Percentiles rank a stretch among this genome's conserved stretches.
phyloP scores from a whole-genome alignment of 2,113 vertebrate species.

The Dicentrarchus labrax region DNA sequence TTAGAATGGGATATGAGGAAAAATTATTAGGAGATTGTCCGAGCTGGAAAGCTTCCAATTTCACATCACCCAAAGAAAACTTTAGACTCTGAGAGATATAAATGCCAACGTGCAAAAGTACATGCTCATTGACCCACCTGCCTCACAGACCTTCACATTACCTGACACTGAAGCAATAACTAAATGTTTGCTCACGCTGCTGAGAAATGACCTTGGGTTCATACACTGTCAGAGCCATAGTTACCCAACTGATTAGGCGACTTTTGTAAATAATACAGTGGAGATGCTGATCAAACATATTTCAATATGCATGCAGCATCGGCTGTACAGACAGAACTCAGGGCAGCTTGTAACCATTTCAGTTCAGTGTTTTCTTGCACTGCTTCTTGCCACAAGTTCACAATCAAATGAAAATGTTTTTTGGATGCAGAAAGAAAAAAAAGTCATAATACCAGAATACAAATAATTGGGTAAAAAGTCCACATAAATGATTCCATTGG shows the following conservation, averaged over 20 bases:
- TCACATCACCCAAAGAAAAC: conserved; percentile 63
- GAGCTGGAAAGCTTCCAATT: conserved; percentile 41
- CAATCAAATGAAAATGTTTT: neutral
- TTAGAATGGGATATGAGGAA: neutral
- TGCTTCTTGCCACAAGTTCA: neutral
- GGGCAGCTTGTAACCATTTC: neutral
- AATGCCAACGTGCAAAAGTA: conserved; percentile 65
- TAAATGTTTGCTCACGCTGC: conserved; percentile 84
- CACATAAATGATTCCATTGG: conserved; percentile 1
- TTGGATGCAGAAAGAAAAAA: neutral
- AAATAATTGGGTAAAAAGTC: conserved; percentile 10
- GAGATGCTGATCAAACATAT: conserved; percentile 72
- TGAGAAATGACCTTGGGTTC: conserved; percentile 77
- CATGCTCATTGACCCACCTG: conserved; percentile 70
- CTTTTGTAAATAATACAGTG: conserved; percentile 82
- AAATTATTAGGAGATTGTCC: conserved; percentile 5
- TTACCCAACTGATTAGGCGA: conserved; percentile 68
- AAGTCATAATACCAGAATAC: neutral
- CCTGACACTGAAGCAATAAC: conserved; percentile 82
- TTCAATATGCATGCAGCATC: conserved; percentile 30
- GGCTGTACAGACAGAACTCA: conserved; percentile 1
- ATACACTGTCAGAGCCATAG: conserved; percentile 57
- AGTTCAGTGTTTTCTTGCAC: conserved; percentile 13
- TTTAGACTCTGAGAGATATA: conserved; percentile 76
- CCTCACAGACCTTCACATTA: conserved; percentile 79